Percentiles rank a stretch among this genome's conserved stretches.
phyloP scores from a whole-genome alignment of 2,113 vertebrate species.

The Accipiter virgatus region DNA sequence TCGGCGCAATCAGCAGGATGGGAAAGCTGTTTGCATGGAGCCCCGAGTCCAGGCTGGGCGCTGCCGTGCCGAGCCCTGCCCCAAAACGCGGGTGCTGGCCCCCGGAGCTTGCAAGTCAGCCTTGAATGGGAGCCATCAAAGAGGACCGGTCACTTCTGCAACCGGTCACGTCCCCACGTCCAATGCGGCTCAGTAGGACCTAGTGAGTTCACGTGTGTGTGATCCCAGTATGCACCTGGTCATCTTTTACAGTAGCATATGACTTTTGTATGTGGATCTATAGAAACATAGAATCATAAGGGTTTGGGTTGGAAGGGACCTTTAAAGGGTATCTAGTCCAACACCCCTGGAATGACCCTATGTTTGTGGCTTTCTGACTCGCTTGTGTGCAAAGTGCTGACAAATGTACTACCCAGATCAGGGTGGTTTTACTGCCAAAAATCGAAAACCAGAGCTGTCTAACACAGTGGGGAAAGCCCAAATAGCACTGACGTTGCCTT shows the following conservation, averaged over 20 bases:
- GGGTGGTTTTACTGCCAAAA: neutral
- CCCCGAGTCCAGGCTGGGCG: neutral
- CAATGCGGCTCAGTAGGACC: neutral
- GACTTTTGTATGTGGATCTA: neutral
- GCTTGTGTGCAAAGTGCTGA: neutral
- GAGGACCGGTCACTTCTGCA: neutral
- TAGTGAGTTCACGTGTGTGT: accelerated
- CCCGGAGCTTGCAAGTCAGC: neutral
- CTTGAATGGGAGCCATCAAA: neutral
- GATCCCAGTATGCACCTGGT: accelerated
- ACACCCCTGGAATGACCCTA: neutral
- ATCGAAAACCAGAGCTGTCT: neutral
- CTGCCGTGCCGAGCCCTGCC: accelerated
- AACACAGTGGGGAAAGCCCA: neutral
- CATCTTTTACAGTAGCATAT: neutral
- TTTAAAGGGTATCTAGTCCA: neutral
- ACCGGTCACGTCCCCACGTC: accelerated
- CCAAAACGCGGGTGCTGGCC: accelerated
- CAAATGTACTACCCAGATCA: neutral
- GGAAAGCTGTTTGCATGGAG: neutral
- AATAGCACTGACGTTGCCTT: neutral
- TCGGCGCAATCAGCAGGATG: neutral
- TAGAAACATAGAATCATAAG: neutral
- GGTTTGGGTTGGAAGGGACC: neutral
- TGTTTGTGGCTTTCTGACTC: neutral